These are phyloP conservation scores for Aporophyla nigra DNA, from an alignment of 2,888 invertebrate species.

Conservation along the genomic window DNA sequence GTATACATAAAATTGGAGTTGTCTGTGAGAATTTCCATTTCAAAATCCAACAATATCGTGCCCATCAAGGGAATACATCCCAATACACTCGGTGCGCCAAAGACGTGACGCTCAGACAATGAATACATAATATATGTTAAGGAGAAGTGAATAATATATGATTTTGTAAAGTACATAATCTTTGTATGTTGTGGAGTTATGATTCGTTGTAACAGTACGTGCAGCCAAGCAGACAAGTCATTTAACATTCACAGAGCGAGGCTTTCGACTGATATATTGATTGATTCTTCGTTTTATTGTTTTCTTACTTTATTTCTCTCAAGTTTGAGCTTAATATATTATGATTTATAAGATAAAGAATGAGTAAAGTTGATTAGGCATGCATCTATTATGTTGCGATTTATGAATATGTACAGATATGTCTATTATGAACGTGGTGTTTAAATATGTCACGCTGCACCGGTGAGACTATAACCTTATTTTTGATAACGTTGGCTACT, in stretches of 20 bases:
- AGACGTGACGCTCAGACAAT: slow-evolving; percentile 32
- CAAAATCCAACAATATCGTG: slow-evolving; percentile 32
- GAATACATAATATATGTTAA: slow-evolving; percentile 33
- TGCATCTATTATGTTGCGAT: not conserved
- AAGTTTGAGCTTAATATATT: not conserved
- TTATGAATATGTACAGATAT: no score
- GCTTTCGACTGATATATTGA: slow-evolving; percentile 9
- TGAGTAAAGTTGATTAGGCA: not conserved
- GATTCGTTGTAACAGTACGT: slow-evolving; percentile 15
- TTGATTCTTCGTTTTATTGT: slow-evolving; percentile 19
- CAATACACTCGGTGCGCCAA: slow-evolving; percentile 16
- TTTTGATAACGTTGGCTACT: not conserved
- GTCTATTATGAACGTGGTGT: not conserved
- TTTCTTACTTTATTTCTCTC: not conserved
- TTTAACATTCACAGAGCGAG: slow-evolving; percentile 39
- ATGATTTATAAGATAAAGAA: not conserved
- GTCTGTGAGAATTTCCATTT: slow-evolving; percentile 28
- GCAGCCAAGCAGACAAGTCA: slow-evolving; percentile 22
- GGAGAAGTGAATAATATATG: slow-evolving; percentile 37
- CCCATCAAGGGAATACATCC: slow-evolving; percentile 28
- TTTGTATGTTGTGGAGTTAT: slow-evolving; percentile 38
- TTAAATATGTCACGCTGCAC: not conserved
- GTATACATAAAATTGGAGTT: slow-evolving; percentile 23
- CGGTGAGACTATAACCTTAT: no score
- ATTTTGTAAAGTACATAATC: slow-evolving; percentile 38